These are phyloP conservation scores for Scaptomyza tumidula DNA, from an alignment of 2,888 invertebrate species.

Conservation along the genomic window DNA sequence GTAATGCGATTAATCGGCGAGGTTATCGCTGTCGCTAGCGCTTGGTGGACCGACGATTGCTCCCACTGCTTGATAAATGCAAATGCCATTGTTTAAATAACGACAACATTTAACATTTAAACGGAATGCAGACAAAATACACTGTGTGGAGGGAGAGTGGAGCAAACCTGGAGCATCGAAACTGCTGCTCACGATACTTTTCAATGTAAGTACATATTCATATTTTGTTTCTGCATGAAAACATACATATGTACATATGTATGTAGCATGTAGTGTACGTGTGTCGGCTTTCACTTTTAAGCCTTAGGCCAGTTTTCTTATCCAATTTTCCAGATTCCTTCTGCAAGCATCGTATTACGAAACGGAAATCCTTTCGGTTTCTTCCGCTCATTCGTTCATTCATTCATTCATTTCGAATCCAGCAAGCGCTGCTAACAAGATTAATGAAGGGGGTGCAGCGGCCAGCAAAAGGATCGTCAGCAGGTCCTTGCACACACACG, in stretches of 20 bases:
- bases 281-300: constrained; percentile 76
- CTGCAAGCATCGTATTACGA: constrained; percentile 66
- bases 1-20: constrained; percentile 66
- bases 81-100: constrained; percentile 80
- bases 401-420: constrained; percentile 29
- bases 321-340: constrained; percentile 50
- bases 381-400: constrained; percentile 63
- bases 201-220: background rate
- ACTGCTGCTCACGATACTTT: constrained; percentile 1
- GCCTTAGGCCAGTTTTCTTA: constrained; percentile 46
- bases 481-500: constrained; percentile 50
- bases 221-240: background rate
- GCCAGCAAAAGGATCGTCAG: constrained; percentile 45
- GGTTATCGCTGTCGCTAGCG: constrained; percentile 16
- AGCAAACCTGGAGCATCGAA: background rate
- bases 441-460: constrained; percentile 74
- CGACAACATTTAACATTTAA: constrained; percentile 65
- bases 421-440: constrained; percentile 68
- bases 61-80: constrained; percentile 78
- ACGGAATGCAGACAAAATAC: constrained; percentile 26
- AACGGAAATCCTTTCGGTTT: constrained; percentile 82
- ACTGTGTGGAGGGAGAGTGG: constrained; percentile 4
- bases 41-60: constrained; percentile 32
- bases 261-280: background rate
- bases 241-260: background rate